Base-by-base conservation (phyloP, 2,797 vertebrate species). In the Gobio occitaniae region DNA sequence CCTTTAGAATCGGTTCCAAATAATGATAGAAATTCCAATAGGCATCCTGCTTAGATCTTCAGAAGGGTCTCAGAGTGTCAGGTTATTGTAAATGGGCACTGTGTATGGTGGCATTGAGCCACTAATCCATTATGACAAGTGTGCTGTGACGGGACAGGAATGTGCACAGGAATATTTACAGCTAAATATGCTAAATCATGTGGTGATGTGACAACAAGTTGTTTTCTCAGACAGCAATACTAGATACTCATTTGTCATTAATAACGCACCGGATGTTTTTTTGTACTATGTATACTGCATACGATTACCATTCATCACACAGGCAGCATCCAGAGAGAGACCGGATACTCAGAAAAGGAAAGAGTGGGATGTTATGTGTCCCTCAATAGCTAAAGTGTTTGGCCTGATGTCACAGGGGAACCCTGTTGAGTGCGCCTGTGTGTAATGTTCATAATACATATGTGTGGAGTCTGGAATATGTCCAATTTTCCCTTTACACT, bases 401-500 rank as follows among this genome's bases (percentile, higher is more conserved):
- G 47, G 56, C 52, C 47, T 80, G 52, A 52, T 80, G 63, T 82
- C 54, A 44, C 41, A 83, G 77, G 76, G 36, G 21, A 74, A 52
- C 41, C 74, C 17, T 11, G 70, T 47, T 66, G 75, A 16, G 38
- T 50, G 63, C 11, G 15, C n/a, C 13, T 76, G 59, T 69, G 69
- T 76, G 70, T 21, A 56, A 44, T 50, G 50, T 63, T 61, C 52
- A 41, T 48, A 50, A 50, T 9, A 70, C 86, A 71, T 71, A 68
- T 80, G 84, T 78, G 75, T 78, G 75, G n/a, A 79, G 85, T 89
- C n/a, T 86, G 48, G 69, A 86, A 87, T 38, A 80, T 71, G 71
- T 75, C 84, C 84, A 79, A 11, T 19, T 87, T 88, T 91, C 88
- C 65, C 63, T 68, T 36, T 82, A 71, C n/a, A 44, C 82, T 90